Conservation (phyloP, 2,113 vertebrate species). For the Nycticebus coucang region DNA sequence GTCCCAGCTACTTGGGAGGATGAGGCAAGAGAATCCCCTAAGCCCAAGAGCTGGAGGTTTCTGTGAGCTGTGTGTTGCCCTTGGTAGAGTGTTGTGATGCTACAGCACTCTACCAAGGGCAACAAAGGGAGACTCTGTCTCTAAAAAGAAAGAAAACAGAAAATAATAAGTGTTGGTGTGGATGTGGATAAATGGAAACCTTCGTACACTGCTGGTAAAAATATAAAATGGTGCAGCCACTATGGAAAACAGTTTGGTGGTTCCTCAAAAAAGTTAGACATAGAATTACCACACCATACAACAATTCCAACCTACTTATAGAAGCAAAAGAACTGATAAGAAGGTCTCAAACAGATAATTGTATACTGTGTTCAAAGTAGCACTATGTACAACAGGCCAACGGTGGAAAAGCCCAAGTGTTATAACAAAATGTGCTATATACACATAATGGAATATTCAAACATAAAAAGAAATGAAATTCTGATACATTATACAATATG, state of each 20-base stretch:
- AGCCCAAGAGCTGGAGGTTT: neutral
- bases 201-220: neutral
- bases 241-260: neutral
- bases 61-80: no score
- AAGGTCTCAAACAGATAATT: neutral
- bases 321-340: neutral
- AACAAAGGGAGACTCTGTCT: no score
- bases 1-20: neutral
- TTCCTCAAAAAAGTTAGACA: constrained; percentile 22
- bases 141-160: neutral
- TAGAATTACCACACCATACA: neutral
- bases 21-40: neutral
- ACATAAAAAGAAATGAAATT: constrained; percentile 22
- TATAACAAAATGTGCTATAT: neutral
- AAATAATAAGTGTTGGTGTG: neutral
- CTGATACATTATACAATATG: neutral
- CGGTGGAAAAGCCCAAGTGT: neutral
- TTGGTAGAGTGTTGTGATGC: no score
- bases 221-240: neutral
- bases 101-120: no score
- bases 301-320: neutral
- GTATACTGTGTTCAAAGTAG: neutral
- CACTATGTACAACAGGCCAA: neutral
- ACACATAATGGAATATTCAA: neutral
- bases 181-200: neutral